Percentiles rank a stretch among this genome's conserved stretches.
phyloP scores from a whole-genome alignment of 2,888 invertebrate species.

The Drosophila lutescens region DNA sequence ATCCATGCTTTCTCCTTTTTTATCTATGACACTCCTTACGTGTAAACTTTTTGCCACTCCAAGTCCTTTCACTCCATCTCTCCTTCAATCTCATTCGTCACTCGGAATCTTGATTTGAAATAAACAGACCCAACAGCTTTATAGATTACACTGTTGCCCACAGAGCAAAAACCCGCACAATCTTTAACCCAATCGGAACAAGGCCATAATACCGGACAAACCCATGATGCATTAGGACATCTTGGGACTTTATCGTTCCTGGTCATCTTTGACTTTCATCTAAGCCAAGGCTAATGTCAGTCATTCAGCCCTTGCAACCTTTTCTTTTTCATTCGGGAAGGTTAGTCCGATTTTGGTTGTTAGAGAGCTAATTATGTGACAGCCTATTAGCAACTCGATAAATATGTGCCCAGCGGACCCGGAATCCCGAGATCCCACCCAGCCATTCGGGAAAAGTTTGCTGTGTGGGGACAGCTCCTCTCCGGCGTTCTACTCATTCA shows the following conservation, averaged over 20 bases:
- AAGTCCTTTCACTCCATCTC: constrained; percentile 4
- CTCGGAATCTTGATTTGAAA: constrained; percentile 22
- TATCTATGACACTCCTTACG: background rate
- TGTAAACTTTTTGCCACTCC: background rate
- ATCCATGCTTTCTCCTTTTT: background rate
- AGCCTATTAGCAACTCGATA: constrained; percentile 83
- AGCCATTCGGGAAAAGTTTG: constrained; percentile 64
- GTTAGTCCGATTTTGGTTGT: constrained; percentile 68
- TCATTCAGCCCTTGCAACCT: constrained; percentile 33
- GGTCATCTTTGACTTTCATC: constrained; percentile 72
- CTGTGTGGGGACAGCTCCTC: constrained; percentile 47
- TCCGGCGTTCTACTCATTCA: constrained; percentile 56
- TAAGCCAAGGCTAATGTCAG: constrained; percentile 68
- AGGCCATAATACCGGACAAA: constrained; percentile 5
- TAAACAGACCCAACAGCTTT: constrained; percentile 19
- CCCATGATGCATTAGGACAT: constrained; percentile 65
- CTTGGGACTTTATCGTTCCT: constrained; percentile 63
- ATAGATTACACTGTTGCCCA: constrained; percentile 29
- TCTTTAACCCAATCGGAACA: constrained; percentile 29
- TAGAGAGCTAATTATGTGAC: constrained; percentile 81
- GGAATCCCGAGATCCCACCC: background rate
- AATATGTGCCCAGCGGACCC: constrained; percentile 74
- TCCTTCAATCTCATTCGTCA: constrained; percentile 29
- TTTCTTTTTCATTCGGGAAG: constrained; percentile 13
- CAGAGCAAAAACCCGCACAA: constrained; percentile 17